Conservation (phyloP, 2,888 invertebrate species). For the Synanthedon tipuliformis region DNA sequence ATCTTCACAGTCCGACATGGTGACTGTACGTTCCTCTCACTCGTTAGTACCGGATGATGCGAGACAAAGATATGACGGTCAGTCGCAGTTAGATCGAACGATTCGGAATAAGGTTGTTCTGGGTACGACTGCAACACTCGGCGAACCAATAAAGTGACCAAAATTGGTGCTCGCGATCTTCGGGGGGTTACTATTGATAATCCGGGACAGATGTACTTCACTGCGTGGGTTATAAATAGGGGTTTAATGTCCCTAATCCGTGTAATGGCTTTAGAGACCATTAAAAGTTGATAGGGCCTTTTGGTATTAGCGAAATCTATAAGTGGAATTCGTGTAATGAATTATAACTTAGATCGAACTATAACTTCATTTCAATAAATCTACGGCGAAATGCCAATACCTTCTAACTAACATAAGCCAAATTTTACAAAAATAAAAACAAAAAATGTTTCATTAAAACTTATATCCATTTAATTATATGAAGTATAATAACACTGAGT, state of each 20-base stretch:
- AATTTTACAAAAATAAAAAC: no score
- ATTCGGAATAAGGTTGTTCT: neutral
- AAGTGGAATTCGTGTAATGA: no score
- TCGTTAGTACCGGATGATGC: neutral
- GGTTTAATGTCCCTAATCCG: conserved; percentile 1
- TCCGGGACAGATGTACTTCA: conserved; percentile 4
- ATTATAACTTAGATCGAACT: no score
- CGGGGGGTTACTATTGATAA: conserved; percentile 1
- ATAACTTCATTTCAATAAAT: no score
- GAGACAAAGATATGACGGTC: neutral
- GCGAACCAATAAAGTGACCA: conserved; percentile 17
- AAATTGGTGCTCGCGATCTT: conserved; percentile 13
- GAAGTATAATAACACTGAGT: no score
- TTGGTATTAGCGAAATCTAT: no score
- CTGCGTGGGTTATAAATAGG: conserved; percentile 1
- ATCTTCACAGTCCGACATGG: neutral
- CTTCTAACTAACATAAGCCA: no score
- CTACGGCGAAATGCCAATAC: no score
- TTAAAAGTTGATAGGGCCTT: no score
- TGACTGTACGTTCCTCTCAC: neutral
- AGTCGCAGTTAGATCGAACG: neutral
- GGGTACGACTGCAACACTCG: neutral
- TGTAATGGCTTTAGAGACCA: neutral
- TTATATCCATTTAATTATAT: no score
- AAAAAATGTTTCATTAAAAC: no score